Conservation (phyloP, 2,113 vertebrate species). For the Peromyscus polionotus region DNA sequence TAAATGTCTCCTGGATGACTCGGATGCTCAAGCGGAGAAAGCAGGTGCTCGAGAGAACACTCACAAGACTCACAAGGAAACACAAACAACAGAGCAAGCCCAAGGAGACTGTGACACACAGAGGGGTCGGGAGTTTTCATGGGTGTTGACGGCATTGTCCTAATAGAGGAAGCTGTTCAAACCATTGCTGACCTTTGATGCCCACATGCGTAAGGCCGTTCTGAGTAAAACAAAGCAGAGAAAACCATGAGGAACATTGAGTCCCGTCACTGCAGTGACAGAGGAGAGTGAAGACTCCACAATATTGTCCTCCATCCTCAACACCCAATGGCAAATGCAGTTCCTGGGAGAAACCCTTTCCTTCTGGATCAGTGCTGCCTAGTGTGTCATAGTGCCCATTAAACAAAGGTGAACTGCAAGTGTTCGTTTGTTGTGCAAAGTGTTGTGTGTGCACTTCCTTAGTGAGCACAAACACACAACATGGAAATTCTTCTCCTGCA, state of each 20-base stretch:
- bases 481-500: background rate
- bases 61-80: slow-evolving; percentile 32
- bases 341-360: background rate
- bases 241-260: background rate
- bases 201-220: background rate
- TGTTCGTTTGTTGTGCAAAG: slow-evolving; percentile 5
- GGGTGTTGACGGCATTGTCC: slow-evolving; percentile 26
- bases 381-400: background rate
- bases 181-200: background rate
- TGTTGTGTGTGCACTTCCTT: background rate
- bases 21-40: slow-evolving; percentile 24
- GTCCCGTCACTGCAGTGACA: background rate
- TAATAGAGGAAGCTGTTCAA: slow-evolving; percentile 52
- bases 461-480: background rate
- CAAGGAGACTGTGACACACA: slow-evolving; percentile 6
- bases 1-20: slow-evolving; percentile 70
- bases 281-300: background rate
- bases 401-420: background rate
- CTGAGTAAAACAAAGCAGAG: slow-evolving; percentile 21
- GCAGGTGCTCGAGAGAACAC: slow-evolving; percentile 63
- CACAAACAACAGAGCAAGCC: slow-evolving; percentile 55
- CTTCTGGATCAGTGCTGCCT: background rate
- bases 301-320: background rate
- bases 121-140: slow-evolving; percentile 51
- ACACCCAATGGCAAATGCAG: background rate